Evolutionary conservation across 2,888 invertebrate species (phyloP), one percentile per base, ranked within the genome.

Genomic region (Orchesella flavescens): DNA sequence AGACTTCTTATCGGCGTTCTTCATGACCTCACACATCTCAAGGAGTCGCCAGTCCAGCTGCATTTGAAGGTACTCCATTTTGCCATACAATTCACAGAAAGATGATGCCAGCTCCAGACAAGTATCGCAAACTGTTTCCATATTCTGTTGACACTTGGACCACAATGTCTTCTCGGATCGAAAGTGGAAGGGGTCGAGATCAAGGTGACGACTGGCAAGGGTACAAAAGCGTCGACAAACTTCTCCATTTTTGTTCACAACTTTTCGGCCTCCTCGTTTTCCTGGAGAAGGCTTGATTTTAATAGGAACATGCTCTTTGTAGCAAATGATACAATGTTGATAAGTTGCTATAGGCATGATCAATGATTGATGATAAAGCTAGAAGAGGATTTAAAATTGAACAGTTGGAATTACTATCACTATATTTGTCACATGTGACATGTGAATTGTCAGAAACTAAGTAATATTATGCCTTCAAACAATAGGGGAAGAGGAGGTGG

Each of bases 261-360:
- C 15, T 15, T n/a, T 13, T 10, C 9, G 23, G 61, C 5, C 21
- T 19, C 61, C 34, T 7, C 34, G 34, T 2, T 2, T 4, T 4
- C 34, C 34, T 34, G 34, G 34, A 34, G 34, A 7, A 34, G 34
- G 34, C 5, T 15, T 21, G 19, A 7, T 21, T 7, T 61, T 15
- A 63, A 7, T 63, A 4, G 34, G 34, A 2, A 5, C 13, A 2
- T 24, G 12, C 19, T 72, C 19, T 43, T 63, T 44, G 24, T 74
- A 74, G 49, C 74, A 74, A 1, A 74, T 44, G 19, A 74, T 17
- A 49, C 74, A 74, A 21, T 74, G 74, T 13, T 44, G 23, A 7
- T 24, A 10, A 19, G 73, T 68, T 1, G n/a, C 9, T 1, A 68
- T 1, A 9, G 66, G 24, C 66, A 68, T 68, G n/a, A 13, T 68